Base-by-base conservation (phyloP, 2,888 invertebrate genomes). In the Auanema sp. region DNA sequence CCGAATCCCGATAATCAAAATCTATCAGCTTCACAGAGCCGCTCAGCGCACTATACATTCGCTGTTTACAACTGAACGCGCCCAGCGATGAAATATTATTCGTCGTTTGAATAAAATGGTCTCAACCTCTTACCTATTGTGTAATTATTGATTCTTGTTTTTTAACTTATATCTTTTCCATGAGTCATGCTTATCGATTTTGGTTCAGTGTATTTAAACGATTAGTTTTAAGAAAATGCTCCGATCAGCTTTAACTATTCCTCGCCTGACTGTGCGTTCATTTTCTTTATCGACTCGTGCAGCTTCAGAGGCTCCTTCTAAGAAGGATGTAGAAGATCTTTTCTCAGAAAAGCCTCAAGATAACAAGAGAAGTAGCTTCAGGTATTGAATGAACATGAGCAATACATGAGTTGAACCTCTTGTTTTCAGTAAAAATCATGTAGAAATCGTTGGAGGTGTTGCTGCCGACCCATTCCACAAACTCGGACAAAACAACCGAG, bases 371-470 rank as follows among this genome's bases (percentile, higher is more conserved):
- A 64, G 68, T 24, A 68, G 66, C 1, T 68, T 55, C 58, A 71
- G 70, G 70, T 65, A n/a, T 12, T 47, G 10, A 47, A 18, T 47
- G 10, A n/a, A n/a, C n/a, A 47, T 47, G 16, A 5, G 3, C 6
- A 21, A 47, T 5, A 16, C 4, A 47, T 47, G 16, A 47, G 21
- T 5, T 47, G 10, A 16, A 10, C 21, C 21, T 47, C 47, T 47
- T 10, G 47, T 44, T 55, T 55, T 47, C 18, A 79, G 79, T 52
- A 49, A 75, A 49, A 79, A 79, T 66, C 72, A 71, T 14, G 75
- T 79, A 2, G 78, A 79, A 43, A 66, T 79, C 8, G 60, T 79
- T 43, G 79, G 79, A 16, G 79, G 79, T 14, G 78, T 79, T 16
- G 77, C 76, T 23, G 51, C 69, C 12, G 68, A 68, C 41, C 79